Evolutionary conservation across 2,888 invertebrate species (phyloP).

Genomic region (Plebejus argus): DNA sequence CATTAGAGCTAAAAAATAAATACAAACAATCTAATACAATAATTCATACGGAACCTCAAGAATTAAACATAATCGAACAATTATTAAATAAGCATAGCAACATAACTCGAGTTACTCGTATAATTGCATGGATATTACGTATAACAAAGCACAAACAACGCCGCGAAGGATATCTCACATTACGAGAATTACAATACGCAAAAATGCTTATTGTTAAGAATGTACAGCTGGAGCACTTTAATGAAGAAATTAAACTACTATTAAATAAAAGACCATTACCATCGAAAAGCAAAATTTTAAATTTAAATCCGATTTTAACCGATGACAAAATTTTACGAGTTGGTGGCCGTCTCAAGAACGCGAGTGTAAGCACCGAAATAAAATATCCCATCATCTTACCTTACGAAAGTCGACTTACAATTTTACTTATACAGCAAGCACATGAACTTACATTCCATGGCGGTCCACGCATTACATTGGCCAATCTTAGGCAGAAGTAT

Average conservation of each 20-base stretch:
- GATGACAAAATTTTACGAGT: not conserved
- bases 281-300: conserved; percentile 35
- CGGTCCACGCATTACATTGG: not conserved
- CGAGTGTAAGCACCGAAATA: conserved; percentile 27
- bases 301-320: conserved; percentile 33
- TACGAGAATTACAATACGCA: not conserved
- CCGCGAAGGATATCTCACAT: not conserved
- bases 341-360: not conserved
- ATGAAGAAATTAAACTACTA: not conserved
- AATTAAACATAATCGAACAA: not conserved
- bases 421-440: conserved; percentile 4
- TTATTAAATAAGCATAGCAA: conserved; percentile 4
- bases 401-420: not conserved
- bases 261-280: not conserved
- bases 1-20: not conserved
- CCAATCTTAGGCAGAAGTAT: conserved; percentile 4
- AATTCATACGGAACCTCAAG: not conserved
- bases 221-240: not conserved
- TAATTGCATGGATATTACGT: not conserved
- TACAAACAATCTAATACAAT: not conserved
- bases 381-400: conserved; percentile 38
- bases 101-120: not conserved
- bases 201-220: not conserved
- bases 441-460: not conserved
- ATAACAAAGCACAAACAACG: not conserved